phyloP scores from a whole-genome alignment of 2,888 invertebrate species.

The Cantharis lateralis region DNA sequence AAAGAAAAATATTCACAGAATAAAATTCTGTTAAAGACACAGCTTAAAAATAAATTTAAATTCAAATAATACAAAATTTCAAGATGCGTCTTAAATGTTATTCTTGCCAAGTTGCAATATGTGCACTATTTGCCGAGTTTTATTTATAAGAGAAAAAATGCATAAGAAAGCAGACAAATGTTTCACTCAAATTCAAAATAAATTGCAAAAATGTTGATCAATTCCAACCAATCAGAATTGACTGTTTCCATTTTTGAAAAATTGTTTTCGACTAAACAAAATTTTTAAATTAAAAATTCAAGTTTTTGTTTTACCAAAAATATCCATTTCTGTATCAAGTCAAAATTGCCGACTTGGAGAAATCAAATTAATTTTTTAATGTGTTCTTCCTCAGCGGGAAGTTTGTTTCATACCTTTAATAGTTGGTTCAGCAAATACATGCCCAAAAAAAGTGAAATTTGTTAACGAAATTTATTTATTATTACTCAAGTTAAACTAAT shows the following conservation, averaged over 20 bases:
- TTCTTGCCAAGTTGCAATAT: not conserved
- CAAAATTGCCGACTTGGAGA: not conserved
- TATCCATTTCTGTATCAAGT: not conserved
- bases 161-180: not conserved
- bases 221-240: not conserved
- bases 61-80: too few species aligned
- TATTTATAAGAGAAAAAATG: not conserved
- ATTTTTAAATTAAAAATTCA: not conserved
- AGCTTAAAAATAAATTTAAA: too few species aligned
- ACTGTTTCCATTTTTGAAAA: not conserved
- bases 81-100: too few species aligned
- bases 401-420: conserved; percentile 4
- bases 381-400: not conserved
- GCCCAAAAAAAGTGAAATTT: conserved; percentile 37
- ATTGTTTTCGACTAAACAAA: not conserved
- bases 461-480: conserved; percentile 36
- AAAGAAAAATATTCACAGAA: too few species aligned
- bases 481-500: conserved; percentile 27
- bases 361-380: not conserved
- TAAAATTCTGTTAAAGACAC: too few species aligned
- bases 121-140: not conserved
- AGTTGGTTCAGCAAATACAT: conserved; percentile 42
- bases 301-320: not conserved
- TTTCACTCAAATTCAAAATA: not conserved
- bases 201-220: not conserved